A percentile compares a stretch with the other conserved stretches of the same genome.
Conservation (phyloP, 2,113 vertebrate genomes). For the Chaetops frenatus region DNA sequence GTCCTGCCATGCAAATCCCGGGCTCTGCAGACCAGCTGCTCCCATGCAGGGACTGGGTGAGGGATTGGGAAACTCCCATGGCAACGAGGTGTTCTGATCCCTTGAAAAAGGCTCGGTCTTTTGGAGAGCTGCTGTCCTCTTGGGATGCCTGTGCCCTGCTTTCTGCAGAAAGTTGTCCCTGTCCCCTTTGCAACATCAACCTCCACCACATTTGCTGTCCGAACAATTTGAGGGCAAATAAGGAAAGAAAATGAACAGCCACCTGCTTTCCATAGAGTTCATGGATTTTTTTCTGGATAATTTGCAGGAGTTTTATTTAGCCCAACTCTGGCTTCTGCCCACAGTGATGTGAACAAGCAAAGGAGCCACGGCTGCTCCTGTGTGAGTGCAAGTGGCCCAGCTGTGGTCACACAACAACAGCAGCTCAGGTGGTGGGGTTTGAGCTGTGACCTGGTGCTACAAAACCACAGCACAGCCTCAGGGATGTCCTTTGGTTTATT, state of each 20-base stretch:
- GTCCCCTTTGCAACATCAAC: fast-evolving
- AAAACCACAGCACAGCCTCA: not conserved
- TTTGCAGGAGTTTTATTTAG: not conserved
- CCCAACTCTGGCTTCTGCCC: fast-evolving
- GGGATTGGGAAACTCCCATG: not conserved
- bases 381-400: not conserved
- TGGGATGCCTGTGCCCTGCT: fast-evolving
- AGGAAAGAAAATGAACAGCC: not conserved
- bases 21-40: not conserved
- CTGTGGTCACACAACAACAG: not conserved
- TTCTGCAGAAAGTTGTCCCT: not conserved
- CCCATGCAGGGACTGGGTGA: not conserved
- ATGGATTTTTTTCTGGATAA: not conserved
- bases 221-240: not conserved
- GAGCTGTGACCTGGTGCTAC: not conserved
- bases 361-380: fast-evolving
- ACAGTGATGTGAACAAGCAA: not conserved
- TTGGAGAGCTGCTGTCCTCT: not conserved
- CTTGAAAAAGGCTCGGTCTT: not conserved
- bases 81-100: not conserved
- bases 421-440: not conserved
- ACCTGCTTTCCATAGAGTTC: not conserved
- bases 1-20: fast-evolving
- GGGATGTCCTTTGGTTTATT: not conserved
- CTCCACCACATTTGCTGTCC: not conserved